Conservation (phyloP, 2,113 vertebrate genomes). For the Pholis gunnellus region DNA sequence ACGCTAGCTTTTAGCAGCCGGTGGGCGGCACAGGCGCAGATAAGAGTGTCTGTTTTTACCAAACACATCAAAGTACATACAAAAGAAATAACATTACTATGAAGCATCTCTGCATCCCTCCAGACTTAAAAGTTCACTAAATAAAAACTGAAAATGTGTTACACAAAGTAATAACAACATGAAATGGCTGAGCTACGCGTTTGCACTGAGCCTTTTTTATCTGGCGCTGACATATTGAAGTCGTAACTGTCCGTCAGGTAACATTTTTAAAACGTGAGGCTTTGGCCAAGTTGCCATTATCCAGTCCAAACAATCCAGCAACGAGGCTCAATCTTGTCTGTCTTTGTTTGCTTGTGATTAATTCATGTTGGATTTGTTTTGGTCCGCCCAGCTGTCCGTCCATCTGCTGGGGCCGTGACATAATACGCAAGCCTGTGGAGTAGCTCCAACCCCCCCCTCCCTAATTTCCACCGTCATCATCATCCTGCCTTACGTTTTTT, state of each 20-base stretch:
- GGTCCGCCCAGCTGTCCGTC: slow-evolving; percentile 75
- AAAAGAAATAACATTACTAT: too few species aligned
- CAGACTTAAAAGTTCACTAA: too few species aligned
- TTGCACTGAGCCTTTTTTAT: not conserved
- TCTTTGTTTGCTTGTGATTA: slow-evolving; percentile 78
- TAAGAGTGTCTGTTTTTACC: too few species aligned
- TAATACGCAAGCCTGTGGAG: slow-evolving; percentile 58
- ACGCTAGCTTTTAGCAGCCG: too few species aligned
- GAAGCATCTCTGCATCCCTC: too few species aligned
- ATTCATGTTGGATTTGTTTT: slow-evolving; percentile 77
- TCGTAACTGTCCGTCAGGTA: not conserved
- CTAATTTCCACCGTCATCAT: not conserved
- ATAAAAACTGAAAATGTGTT: not conserved
- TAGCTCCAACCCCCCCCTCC: slow-evolving; percentile 5
- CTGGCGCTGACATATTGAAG: not conserved
- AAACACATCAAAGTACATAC: too few species aligned
- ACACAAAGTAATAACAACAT: not conserved
- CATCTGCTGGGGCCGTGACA: slow-evolving; percentile 76
- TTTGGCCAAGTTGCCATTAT: not conserved
- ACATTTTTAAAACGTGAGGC: not conserved
- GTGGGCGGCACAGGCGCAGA: too few species aligned
- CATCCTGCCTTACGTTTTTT: not conserved
- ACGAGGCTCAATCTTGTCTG: slow-evolving; percentile 36
- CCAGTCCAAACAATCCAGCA: slow-evolving; percentile 33
- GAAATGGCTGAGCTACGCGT: not conserved